These are phyloP conservation scores for Caenorhabditis inopinata DNA, from an alignment of 1,140 invertebrate genomes.

Conservation along the genomic window DNA sequence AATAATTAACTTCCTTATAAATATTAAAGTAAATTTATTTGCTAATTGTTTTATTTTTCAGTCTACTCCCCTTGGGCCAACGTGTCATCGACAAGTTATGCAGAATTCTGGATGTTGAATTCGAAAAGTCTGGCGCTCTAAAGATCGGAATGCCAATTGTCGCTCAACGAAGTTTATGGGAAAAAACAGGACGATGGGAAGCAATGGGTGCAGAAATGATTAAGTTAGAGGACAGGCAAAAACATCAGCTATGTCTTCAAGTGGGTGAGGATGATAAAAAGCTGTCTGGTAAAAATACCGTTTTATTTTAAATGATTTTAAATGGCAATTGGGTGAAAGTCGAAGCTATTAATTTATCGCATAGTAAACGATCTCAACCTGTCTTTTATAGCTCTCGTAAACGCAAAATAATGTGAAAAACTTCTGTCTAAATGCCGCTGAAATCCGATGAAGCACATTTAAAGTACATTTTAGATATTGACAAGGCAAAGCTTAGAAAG, in stretches of 20 bases:
- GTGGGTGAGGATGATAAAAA: too few relatives aligned
- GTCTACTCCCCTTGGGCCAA: conserved; percentile 42
- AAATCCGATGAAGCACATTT: too few relatives aligned
- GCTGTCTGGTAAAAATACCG: too few relatives aligned
- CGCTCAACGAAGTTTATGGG: conserved; percentile 32
- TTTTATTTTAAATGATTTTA: too few relatives aligned
- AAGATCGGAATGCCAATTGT: conserved; percentile 37
- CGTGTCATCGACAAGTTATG: conserved; percentile 33
- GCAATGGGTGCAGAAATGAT: conserved; percentile 41
- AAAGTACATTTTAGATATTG: too few relatives aligned
- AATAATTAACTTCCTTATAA: background rate
- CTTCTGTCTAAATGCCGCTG: too few relatives aligned
- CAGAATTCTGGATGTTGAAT: conserved; percentile 37
- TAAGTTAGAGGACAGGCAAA: conserved; percentile 6
- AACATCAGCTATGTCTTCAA: conserved; percentile 29
- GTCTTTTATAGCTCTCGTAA: too few relatives aligned
- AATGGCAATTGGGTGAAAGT: too few relatives aligned
- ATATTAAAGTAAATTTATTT: background rate
- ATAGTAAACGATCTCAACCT: too few relatives aligned
- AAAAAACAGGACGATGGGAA: conserved; percentile 33
- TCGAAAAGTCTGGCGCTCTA: conserved; percentile 28
- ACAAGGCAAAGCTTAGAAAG: too few relatives aligned
- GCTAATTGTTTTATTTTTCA: background rate
- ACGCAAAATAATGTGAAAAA: too few relatives aligned
- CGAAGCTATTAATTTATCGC: too few relatives aligned